phyloP scores from a whole-genome alignment of 2,797 vertebrate genomes.

The Alcedo quadribrachys region DNA sequence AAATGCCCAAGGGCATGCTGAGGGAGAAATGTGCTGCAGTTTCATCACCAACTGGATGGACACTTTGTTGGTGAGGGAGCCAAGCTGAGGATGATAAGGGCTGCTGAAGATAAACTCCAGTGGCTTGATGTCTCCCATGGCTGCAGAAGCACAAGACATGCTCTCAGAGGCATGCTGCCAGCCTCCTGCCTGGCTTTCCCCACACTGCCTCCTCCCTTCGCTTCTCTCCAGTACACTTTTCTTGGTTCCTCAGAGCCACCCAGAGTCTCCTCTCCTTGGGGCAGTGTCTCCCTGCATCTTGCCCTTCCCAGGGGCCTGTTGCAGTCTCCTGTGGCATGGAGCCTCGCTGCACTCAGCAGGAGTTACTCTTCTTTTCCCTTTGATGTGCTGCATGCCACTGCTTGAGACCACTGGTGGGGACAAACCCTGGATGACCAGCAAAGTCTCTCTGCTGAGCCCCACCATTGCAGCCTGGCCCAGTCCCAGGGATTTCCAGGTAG shows the following conservation, averaged over 20 bases:
- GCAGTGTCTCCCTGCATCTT: background rate
- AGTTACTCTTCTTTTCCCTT: conserved; percentile 7
- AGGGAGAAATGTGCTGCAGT: fast-evolving
- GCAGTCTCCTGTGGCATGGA: background rate
- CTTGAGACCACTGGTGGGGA: background rate
- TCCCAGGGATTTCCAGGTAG: background rate
- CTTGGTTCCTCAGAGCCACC: fast-evolving
- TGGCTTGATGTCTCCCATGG: background rate
- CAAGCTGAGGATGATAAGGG: background rate
- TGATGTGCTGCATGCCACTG: conserved; percentile 1
- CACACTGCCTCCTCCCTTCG: fast-evolving
- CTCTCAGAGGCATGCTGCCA: background rate
- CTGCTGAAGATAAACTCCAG: background rate
- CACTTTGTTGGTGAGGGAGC: background rate
- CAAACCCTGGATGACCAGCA: background rate
- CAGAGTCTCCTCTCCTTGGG: background rate
- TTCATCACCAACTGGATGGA: background rate
- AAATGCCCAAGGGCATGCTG: background rate
- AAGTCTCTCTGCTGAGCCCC: background rate
- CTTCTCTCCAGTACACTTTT: background rate
- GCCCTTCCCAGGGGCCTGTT: background rate
- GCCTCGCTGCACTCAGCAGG: conserved; percentile 41
- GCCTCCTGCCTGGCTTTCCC: background rate
- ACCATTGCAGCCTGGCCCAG: background rate
- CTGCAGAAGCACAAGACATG: background rate